These are phyloP conservation scores for Oxystoma pomonae DNA, from an alignment of 2,888 invertebrate genomes.

Conservation along the genomic window DNA sequence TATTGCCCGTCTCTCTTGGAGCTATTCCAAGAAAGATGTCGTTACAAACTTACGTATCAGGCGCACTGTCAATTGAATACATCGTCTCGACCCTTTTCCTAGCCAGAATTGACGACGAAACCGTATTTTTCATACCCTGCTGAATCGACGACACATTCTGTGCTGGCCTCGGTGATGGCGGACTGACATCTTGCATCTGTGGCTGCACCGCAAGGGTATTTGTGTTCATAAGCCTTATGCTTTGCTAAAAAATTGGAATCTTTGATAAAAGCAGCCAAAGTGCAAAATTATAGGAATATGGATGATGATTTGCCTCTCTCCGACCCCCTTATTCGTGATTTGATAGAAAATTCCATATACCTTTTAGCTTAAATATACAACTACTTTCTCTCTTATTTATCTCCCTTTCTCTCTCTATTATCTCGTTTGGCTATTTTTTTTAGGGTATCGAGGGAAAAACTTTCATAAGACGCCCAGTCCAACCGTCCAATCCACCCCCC, in stretches of 20 bases:
- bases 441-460: no score
- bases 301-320: no score
- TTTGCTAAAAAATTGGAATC: constrained; percentile 38
- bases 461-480: no score
- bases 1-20: no score
- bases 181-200: constrained; percentile 19
- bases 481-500: no score
- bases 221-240: constrained; percentile 41
- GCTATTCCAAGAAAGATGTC: no score
- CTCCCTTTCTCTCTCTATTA: no score
- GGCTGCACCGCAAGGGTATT: constrained; percentile 11
- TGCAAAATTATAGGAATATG: background rate
- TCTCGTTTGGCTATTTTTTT: no score
- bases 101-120: constrained; percentile 58
- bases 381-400: no score
- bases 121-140: constrained; percentile 37
- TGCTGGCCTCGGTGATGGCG: constrained; percentile 27
- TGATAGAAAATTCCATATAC: no score
- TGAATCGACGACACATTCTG: constrained; percentile 32
- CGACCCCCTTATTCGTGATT: no score
- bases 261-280: background rate
- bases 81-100: constrained; percentile 56
- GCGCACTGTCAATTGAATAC: constrained; percentile 52
- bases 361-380: no score
- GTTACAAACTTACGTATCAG: constrained; percentile 55